Conservation (phyloP, 2,113 vertebrate genomes). For the Micromys minutus region DNA sequence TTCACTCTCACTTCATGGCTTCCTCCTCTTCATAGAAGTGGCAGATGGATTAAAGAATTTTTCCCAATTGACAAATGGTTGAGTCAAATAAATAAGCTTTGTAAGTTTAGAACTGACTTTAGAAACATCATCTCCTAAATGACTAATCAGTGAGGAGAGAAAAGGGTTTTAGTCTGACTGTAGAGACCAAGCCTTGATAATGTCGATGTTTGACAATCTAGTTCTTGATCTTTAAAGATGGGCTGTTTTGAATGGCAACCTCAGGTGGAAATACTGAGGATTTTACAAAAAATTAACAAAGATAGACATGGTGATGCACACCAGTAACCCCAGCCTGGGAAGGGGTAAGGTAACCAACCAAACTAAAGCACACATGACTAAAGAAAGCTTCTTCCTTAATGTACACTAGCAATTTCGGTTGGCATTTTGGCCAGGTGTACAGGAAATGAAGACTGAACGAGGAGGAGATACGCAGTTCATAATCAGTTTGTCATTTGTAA, state of each 20-base stretch:
- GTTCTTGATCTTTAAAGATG: background rate
- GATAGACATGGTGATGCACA: background rate
- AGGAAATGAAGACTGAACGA: background rate
- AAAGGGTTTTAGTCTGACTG: background rate
- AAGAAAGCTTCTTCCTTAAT: background rate
- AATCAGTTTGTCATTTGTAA: background rate
- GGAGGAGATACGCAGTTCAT: background rate
- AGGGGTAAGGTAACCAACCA: background rate
- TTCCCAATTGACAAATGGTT: background rate
- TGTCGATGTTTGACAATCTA: background rate
- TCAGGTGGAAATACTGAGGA: background rate
- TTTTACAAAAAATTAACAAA: background rate
- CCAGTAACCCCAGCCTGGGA: too few species aligned
- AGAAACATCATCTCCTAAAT: background rate
- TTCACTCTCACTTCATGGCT: background rate
- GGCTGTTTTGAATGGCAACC: conserved; percentile 20
- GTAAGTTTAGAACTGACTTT: background rate
- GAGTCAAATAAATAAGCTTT: background rate
- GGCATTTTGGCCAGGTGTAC: background rate
- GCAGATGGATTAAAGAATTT: background rate
- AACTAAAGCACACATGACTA: background rate
- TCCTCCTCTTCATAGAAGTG: background rate
- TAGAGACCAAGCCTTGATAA: background rate
- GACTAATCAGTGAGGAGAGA: background rate
- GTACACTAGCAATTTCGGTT: background rate